Evolutionary conservation across 1,140 invertebrate genomes (phyloP), one percentile per base, ranked within the genome.

Genomic region (Proales similis): DNA sequence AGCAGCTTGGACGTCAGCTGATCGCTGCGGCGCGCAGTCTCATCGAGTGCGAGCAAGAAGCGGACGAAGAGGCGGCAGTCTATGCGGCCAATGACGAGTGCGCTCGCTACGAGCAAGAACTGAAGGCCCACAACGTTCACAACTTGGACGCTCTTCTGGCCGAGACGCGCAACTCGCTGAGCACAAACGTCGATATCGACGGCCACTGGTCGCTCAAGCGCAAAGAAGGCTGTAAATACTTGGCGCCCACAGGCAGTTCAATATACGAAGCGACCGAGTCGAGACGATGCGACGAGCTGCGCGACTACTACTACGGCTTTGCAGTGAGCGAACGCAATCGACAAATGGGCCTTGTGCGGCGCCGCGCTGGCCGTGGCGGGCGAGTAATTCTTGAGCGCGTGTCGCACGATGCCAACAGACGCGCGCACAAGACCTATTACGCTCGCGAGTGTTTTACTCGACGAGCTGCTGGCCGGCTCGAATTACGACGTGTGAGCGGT

Each of bases 211-310:
- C 38, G 24, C 45, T 57, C 45, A 57, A 42, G 33, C 51, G 51
- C 36, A 57, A 57, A 57, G 51, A 57, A 26, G 51, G 51, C 29
- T 57, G 51, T 57, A 57, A 57, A 57, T 57, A 57, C 45, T 57
- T 57, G 45, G 51, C 51, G 33, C 51, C 42, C 42, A 57, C 29
- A n/a, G n/a, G n/a, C 36, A 42, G 51, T 26, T 57, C 51, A 7
- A 57, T 57, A 42, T 57, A 57, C 4, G 51, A 57, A 30, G 33
- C 51, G 51, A 30, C 32, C 5, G 51, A 57, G 29, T 36, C 17
- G n/a, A n/a, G n/a, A n/a, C n/a, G n/a, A n/a, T n/a, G n/a, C n/a
- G n/a, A n/a, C n/a, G n/a, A n/a, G n/a, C n/a, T 42, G 2, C 38
- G 22, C 14, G 38, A 26, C 12, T 4, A 20, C 11, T 4, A 19